phyloP scores from a whole-genome alignment of 2,888 invertebrate genomes.

The Calameuta pallipes region DNA sequence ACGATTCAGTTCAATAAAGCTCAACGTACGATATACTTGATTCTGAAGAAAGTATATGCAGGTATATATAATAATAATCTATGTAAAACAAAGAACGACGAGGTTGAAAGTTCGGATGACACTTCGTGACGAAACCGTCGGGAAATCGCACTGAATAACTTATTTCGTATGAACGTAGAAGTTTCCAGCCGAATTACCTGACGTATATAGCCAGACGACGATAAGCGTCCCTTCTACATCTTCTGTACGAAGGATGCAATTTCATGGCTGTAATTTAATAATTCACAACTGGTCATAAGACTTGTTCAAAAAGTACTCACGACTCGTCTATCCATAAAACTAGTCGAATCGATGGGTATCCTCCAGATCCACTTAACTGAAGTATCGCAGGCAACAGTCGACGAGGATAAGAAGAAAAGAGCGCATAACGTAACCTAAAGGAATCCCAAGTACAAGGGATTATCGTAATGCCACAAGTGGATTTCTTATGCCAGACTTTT shows the following conservation, averaged over 20 bases:
- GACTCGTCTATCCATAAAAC: not conserved
- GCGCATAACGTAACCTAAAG: not conserved
- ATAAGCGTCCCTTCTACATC: not conserved
- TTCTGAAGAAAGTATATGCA: not conserved
- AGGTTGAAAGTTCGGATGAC: not conserved
- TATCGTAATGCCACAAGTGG: not conserved
- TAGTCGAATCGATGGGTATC: not conserved
- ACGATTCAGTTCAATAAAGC: not conserved
- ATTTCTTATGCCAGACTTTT: not conserved
- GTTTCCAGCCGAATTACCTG: not conserved
- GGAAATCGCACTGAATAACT: not conserved
- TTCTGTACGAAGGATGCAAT: not conserved
- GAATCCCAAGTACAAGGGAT: not conserved
- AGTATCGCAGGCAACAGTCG: not conserved
- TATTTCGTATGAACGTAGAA: not conserved
- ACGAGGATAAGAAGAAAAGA: not conserved
- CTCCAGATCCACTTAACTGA: not conserved
- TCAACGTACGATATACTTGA: not conserved
- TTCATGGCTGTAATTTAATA: not conserved
- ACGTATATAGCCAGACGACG: not conserved
- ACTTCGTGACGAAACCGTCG: not conserved
- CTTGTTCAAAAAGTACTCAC: not conserved
- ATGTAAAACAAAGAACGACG: not conserved
- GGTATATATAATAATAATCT: not conserved
- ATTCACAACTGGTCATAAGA: not conserved